phyloP scores from a whole-genome alignment of 2,113 vertebrate genomes.

The Pimephales promelas region DNA sequence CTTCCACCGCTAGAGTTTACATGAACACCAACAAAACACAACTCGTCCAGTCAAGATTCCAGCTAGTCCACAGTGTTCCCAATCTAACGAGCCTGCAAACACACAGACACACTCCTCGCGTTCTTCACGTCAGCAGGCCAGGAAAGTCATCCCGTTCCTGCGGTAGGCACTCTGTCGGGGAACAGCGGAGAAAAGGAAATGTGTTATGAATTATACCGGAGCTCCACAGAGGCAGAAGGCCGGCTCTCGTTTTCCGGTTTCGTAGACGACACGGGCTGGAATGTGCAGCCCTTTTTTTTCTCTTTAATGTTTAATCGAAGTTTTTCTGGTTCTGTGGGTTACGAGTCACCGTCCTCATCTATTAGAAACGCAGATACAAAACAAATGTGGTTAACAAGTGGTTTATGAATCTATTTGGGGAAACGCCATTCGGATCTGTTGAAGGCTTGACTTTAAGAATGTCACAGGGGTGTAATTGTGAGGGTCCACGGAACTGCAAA shows the following conservation, averaged over 20 bases:
- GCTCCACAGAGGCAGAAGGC: slow-evolving; percentile 61
- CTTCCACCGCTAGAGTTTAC: neutral
- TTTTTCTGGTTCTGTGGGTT: slow-evolving; percentile 59
- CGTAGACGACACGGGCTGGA: slow-evolving; percentile 61
- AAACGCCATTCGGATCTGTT: slow-evolving; percentile 47
- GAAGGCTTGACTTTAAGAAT: slow-evolving; percentile 12
- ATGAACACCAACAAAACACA: slow-evolving; percentile 5
- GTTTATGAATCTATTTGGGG: slow-evolving; percentile 56
- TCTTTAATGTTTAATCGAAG: slow-evolving; percentile 58
- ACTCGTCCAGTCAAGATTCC: neutral
- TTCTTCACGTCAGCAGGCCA: slow-evolving; percentile 83
- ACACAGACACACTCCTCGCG: slow-evolving; percentile 55
- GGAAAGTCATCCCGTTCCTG: slow-evolving; percentile 88
- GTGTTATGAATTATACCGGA: slow-evolving; percentile 62
- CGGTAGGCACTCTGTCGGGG: slow-evolving; percentile 78
- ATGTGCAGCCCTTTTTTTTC: slow-evolving; percentile 47
- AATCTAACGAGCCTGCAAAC: slow-evolving; percentile 82
- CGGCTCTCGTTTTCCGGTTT: slow-evolving; percentile 60
- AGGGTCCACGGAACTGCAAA: slow-evolving; percentile 3
- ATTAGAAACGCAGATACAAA: slow-evolving; percentile 44
- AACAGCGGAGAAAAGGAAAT: slow-evolving; percentile 49
- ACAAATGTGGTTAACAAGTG: slow-evolving; percentile 63
- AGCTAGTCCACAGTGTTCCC: slow-evolving; percentile 69
- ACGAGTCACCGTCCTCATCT: slow-evolving; percentile 52
- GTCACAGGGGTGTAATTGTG: slow-evolving; percentile 29